phyloP scores from a whole-genome alignment of 2,888 invertebrate genomes.

The Gymnosoma rotundatum region DNA sequence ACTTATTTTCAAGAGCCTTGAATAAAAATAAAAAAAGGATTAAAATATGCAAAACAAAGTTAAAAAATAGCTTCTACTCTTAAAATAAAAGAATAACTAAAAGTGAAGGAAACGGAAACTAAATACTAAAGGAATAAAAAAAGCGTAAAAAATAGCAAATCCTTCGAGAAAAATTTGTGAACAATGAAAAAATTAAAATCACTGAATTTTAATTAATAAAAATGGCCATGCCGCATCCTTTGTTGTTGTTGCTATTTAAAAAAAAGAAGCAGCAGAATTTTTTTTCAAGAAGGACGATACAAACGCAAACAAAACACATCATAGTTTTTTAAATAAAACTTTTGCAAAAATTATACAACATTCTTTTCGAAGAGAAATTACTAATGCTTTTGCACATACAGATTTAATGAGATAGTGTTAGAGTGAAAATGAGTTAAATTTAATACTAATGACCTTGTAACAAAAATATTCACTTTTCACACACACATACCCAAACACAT shows the following conservation, averaged over 20 bases:
- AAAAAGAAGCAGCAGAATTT: background rate
- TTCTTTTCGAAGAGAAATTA: too few species aligned
- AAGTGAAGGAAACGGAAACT: slow-evolving; percentile 27
- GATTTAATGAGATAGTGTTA: background rate
- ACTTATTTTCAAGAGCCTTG: slow-evolving; percentile 57
- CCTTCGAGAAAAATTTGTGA: slow-evolving; percentile 43
- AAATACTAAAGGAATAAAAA: background rate
- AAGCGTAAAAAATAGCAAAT: background rate
- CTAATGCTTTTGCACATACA: background rate
- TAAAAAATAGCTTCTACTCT: slow-evolving; percentile 5
- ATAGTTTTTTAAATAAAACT: too few species aligned
- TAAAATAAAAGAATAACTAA: background rate
- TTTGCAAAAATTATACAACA: too few species aligned
- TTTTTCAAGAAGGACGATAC: background rate
- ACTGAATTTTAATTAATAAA: slow-evolving; percentile 60
- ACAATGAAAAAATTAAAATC: slow-evolving; percentile 55
- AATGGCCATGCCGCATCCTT: slow-evolving; percentile 4
- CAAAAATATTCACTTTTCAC: slow-evolving; percentile 28
- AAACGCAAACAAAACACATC: too few species aligned
- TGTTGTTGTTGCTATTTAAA: background rate
- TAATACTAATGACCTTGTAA: slow-evolving; percentile 63
- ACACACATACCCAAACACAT: background rate
- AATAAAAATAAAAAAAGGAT: slow-evolving; percentile 5
- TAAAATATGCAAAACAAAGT: slow-evolving; percentile 21
- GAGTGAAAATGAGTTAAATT: slow-evolving; percentile 7